Conservation (phyloP, 2,113 vertebrate genomes). For the Vulpes lagopus region DNA sequence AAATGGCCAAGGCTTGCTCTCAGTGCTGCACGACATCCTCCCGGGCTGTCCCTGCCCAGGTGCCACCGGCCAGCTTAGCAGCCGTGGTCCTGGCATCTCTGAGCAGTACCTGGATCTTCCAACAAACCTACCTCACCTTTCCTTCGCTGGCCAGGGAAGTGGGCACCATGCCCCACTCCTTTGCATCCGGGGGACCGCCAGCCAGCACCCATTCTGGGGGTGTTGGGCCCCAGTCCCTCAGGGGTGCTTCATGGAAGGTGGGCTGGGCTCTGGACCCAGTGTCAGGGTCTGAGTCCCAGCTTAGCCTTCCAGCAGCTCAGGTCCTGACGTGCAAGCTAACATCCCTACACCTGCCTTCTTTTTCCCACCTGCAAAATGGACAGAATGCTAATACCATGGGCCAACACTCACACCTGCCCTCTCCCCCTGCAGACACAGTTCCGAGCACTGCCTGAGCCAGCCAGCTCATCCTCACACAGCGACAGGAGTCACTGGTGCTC, state of each 20-base stretch:
- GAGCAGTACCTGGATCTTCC: neutral
- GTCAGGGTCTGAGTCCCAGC: neutral
- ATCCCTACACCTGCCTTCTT: neutral
- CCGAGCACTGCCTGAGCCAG: neutral
- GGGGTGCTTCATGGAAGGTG: neutral
- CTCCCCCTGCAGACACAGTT: neutral
- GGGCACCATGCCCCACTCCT: fast-evolving
- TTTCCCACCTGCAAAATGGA: neutral
- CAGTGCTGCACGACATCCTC: fast-evolving
- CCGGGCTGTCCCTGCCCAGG: neutral
- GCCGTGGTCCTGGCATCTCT: too few species aligned
- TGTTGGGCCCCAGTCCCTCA: neutral
- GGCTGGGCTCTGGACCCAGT: neutral
- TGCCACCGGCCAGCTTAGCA: neutral
- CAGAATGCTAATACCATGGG: neutral
- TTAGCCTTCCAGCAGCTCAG: neutral
- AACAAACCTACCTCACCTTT: neutral
- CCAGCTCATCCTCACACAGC: neutral
- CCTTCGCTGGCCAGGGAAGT: neutral
- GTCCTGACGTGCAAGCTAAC: neutral
- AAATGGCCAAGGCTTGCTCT: neutral
- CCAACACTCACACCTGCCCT: neutral
- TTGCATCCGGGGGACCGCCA: neutral
- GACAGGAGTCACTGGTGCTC: neutral
- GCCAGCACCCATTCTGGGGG: neutral